Conservation (phyloP, 1,140 invertebrate species). For the Phortica variegata region DNA sequence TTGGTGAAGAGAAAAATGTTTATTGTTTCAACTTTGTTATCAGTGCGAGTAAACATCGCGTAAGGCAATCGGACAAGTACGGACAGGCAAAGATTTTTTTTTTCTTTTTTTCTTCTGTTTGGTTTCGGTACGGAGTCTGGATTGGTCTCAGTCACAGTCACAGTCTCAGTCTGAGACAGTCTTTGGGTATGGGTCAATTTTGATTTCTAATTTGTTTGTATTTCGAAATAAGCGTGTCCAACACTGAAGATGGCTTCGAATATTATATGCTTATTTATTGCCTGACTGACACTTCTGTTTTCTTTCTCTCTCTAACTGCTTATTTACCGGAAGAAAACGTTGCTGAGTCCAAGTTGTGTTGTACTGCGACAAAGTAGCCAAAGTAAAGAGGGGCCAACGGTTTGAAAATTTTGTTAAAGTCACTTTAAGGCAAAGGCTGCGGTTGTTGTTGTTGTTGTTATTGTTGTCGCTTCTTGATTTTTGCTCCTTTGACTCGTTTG, state of each 20-base stretch:
- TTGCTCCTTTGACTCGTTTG: slow-evolving; percentile 4
- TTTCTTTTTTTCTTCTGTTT: too few relatives aligned
- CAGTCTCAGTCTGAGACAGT: slow-evolving; percentile 12
- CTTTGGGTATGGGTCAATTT: slow-evolving; percentile 30
- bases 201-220: slow-evolving; percentile 56
- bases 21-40: slow-evolving; percentile 58
- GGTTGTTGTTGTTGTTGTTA: slow-evolving; percentile 22
- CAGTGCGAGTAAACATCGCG: slow-evolving; percentile 44
- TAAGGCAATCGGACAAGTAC: neutral
- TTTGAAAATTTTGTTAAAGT: too few relatives aligned
- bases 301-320: too few relatives aligned
- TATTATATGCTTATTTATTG: slow-evolving; percentile 43
- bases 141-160: slow-evolving; percentile 3
- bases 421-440: too few relatives aligned
- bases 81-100: neutral
- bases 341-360: neutral
- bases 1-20: slow-evolving; percentile 55
- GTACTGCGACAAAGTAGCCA: neutral
- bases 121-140: too few relatives aligned
- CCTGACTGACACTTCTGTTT: slow-evolving; percentile 24
- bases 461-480: slow-evolving; percentile 21
- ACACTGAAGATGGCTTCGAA: neutral
- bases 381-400: too few relatives aligned
- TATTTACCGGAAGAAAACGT: slow-evolving; percentile 18
- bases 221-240: slow-evolving; percentile 23